These are phyloP conservation scores for Adela reaumurella DNA, from an alignment of 2,888 invertebrate species.

Conservation along the genomic window DNA sequence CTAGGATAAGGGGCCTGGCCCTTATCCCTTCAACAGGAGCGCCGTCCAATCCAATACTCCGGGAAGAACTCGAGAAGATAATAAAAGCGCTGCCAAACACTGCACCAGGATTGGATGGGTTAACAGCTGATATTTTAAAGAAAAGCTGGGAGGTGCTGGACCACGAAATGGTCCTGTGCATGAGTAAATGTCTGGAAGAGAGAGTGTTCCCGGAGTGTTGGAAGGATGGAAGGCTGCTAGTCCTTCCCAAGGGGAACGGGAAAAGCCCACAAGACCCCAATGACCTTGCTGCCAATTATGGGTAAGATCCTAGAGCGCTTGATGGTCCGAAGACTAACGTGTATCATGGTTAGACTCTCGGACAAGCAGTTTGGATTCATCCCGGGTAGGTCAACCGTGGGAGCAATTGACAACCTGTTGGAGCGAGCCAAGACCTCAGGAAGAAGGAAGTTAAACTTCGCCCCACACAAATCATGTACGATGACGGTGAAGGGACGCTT, in stretches of 20 bases:
- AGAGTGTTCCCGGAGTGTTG: constrained; percentile 7
- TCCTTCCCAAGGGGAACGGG: constrained; percentile 9
- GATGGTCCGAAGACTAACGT: constrained; percentile 12
- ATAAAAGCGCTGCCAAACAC: constrained; percentile 1
- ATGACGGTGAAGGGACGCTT: too few relatives aligned
- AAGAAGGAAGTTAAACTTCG: too few relatives aligned
- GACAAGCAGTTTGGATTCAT: too few relatives aligned
- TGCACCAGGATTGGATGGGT: constrained; percentile 6
- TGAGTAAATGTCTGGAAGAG: background rate
- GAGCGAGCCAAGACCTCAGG: too few relatives aligned
- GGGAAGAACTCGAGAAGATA: background rate
- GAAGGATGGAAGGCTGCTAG: constrained; percentile 7
- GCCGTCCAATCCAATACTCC: background rate
- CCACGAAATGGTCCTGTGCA: background rate
- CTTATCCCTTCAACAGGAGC: background rate
- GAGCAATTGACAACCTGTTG: too few relatives aligned
- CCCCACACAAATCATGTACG: too few relatives aligned
- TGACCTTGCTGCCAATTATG: constrained; percentile 14
- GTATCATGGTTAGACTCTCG: constrained; percentile 6
- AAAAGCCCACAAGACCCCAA: constrained; percentile 3
- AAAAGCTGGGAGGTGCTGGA: background rate
- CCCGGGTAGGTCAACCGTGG: too few relatives aligned
- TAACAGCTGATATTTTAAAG: background rate
- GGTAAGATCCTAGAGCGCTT: constrained; percentile 19
- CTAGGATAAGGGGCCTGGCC: background rate